Evolutionary conservation across 2,888 invertebrate species (phyloP), one percentile per base, ranked within the genome.

Genomic region (Antheraea yamamai): DNA sequence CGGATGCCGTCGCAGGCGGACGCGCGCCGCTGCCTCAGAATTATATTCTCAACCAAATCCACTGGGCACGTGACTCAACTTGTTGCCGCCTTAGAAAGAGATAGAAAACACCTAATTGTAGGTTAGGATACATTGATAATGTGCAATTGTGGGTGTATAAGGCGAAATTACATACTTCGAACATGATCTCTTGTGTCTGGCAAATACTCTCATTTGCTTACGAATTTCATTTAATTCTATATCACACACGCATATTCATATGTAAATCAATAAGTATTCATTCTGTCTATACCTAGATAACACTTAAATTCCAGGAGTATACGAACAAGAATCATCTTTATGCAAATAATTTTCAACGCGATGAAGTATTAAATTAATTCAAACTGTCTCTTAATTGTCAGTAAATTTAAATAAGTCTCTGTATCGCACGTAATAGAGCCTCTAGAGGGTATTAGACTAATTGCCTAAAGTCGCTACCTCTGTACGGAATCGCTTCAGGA

Each of bases 41-140:
- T 92, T 89, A 92, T 90, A 91, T 92, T 90, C 89, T 85, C 86
- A 85, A 84, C 88, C 86, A 88, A 91, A 91, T 90, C 91, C 88
- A 82, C 79, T 86, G 85, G 85, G 93, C 94, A 94, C 94, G 94
- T 94, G 94, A 93, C 91, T 87, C 92, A 90, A 94, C 94, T 94
- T 94, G 94, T 95, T 94, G 94, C 94, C 90, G 87, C 81, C 81
- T 77, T 76, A 80, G 80, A 81, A 80, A 83, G 84, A 85, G 85
- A 85, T 83, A 81, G 82, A 81, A 47, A 83, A 81, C 85, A 73
- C 14, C 23, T 39, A 73, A 39, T 66, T 66, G 20, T 66, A 66
- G 26, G 64, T 66, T 66, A 66, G 30, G 30, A 30, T 16, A 30
- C 14, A 30, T 30, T 30, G 64, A 66, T 66, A 14, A 3, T 30